Evolutionary conservation across 1,140 invertebrate species (phyloP).

Genomic region (Chironomus striatipennis): DNA sequence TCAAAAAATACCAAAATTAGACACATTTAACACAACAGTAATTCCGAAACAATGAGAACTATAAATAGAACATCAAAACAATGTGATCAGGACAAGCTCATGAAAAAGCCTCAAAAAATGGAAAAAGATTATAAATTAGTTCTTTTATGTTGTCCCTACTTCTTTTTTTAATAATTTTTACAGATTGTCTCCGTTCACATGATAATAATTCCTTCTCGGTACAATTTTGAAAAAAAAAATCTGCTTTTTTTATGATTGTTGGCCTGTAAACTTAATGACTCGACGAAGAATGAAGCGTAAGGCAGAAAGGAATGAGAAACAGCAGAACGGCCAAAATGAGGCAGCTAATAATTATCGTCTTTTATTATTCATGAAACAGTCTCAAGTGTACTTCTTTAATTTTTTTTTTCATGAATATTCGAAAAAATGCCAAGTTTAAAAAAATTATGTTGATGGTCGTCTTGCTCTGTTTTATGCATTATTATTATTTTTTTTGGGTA

Average conservation of each 20-base stretch:
- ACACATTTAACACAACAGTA: no score
- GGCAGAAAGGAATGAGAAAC: background rate
- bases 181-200: slow-evolving; percentile 12
- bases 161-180: slow-evolving; percentile 8
- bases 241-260: background rate
- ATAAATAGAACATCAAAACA: background rate
- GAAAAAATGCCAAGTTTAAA: no score
- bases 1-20: no score
- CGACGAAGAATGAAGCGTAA: background rate
- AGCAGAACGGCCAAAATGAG: background rate
- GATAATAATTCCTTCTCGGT: background rate
- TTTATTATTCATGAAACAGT: slow-evolving; percentile 1
- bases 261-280: slow-evolving; percentile 7
- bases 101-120: background rate
- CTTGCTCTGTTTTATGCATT: no score
- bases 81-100: background rate
- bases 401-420: no score
- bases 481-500: no score
- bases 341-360: slow-evolving; percentile 7
- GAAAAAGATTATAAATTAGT: background rate
- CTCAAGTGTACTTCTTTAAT: background rate
- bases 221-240: background rate
- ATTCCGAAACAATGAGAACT: background rate
- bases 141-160: background rate
- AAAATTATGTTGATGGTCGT: no score